These are phyloP conservation scores for Bombus soroeensis DNA, from an alignment of 1,140 invertebrate species.

Conservation along the genomic window DNA sequence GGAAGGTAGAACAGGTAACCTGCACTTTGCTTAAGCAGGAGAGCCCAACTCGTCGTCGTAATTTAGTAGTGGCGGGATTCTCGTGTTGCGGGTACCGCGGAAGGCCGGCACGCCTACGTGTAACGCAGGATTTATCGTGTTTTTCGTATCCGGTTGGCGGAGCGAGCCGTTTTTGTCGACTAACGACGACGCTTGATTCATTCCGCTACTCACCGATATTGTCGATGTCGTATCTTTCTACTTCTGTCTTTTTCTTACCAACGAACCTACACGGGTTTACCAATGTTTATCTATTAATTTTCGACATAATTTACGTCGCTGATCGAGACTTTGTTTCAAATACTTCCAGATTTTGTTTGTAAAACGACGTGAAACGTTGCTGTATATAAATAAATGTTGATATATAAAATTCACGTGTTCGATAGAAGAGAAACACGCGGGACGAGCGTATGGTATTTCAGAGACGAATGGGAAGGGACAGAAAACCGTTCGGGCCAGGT, in stretches of 20 bases:
- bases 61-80: conserved; percentile 59
- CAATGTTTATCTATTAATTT: background rate
- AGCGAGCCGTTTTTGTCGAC: conserved; percentile 36
- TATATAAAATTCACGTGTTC: too few species aligned
- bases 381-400: too few species aligned
- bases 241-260: too few species aligned
- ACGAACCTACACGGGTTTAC: background rate
- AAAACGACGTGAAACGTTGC: too few species aligned
- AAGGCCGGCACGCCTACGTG: conserved; percentile 67
- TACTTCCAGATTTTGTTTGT: too few species aligned
- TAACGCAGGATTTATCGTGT: conserved; percentile 70
- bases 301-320: too few species aligned
- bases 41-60: conserved; percentile 68
- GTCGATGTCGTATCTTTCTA: background rate
- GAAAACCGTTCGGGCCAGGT: background rate
- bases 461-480: background rate
- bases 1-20: conserved; percentile 58
- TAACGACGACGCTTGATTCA: background rate
- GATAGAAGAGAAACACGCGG: background rate
- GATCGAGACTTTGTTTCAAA: too few species aligned
- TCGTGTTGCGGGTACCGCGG: conserved; percentile 53
- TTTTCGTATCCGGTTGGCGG: conserved; percentile 54
- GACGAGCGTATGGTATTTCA: background rate
- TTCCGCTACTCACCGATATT: background rate
- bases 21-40: conserved; percentile 61